These are phyloP conservation scores for Battus philenor DNA, from an alignment of 1,140 invertebrate species.

Conservation along the genomic window DNA sequence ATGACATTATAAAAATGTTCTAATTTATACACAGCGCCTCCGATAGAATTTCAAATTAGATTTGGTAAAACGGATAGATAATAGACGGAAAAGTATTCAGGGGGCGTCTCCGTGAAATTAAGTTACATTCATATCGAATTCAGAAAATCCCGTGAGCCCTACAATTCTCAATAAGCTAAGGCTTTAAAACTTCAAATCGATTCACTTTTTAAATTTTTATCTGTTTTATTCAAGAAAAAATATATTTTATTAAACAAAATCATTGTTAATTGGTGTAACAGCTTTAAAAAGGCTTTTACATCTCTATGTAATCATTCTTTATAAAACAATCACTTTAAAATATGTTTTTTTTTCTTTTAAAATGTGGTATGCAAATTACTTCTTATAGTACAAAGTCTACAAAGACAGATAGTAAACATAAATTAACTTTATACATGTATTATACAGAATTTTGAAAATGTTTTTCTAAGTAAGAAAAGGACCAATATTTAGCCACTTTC, in stretches of 20 bases:
- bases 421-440: too few relatives aligned
- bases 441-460: too few relatives aligned
- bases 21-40: slow-evolving; percentile 1
- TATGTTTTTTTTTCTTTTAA: too few relatives aligned
- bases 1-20: too few relatives aligned
- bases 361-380: too few relatives aligned
- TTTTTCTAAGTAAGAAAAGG: too few relatives aligned
- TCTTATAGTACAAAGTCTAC: too few relatives aligned
- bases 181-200: slow-evolving; percentile 15
- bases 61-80: slow-evolving; percentile 3
- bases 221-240: slow-evolving; percentile 8
- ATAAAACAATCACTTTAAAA: neutral
- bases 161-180: slow-evolving; percentile 11
- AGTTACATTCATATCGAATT: slow-evolving; percentile 16
- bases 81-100: slow-evolving; percentile 7
- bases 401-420: too few relatives aligned
- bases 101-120: slow-evolving; percentile 11
- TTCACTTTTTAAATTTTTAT: slow-evolving; percentile 11
- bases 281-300: too few relatives aligned
- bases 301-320: too few relatives aligned
- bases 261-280: too few relatives aligned
- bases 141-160: slow-evolving; percentile 4
- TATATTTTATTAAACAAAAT: slow-evolving; percentile 6
- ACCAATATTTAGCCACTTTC: too few relatives aligned
- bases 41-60: slow-evolving; percentile 6